Evolutionary conservation across 2,888 invertebrate genomes (phyloP), one percentile per base, ranked within the genome.

Genomic region (Alentia gelatinosa): DNA sequence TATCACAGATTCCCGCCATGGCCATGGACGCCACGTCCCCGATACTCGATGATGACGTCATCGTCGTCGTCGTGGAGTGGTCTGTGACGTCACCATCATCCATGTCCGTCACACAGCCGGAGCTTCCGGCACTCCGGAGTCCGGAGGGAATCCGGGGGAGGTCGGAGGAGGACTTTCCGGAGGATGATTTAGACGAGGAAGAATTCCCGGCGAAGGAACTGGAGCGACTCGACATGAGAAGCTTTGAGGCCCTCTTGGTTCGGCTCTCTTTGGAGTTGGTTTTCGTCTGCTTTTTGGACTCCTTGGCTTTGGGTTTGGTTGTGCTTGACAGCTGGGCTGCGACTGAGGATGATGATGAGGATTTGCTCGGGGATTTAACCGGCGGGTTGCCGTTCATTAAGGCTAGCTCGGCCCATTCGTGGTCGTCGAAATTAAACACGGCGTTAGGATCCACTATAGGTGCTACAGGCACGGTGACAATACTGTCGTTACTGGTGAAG

Each of bases 401-500:
- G 30, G 86, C 86, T 15, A 86, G 86, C 50, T 86, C 86, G 0
- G 86, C 86, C 86, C 86, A 86, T 15, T 86, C 86, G n/a, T 86
- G 50, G 19, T 86, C 86, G 35, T 86, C 86, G 30, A 86, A 86
- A 47, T 47, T 50, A 30, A 86, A 86, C 42, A 86, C 86, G 12
- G 86, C 86, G 35, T 86, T 47, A 30, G 47, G 47, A 26, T 86
- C 86, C 47, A 86, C 86, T 33, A 86, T 42, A 19, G 86, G 86
- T 12, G 86, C 86, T 42, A 47, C 86, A 47, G 86, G 86, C 50
- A 83, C 83, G 39, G 83, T 83, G n/a, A 83, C 83, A 83, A 83
- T 83, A 40, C 39, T 83, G 83, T 83, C 83, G 30, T 83, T 83
- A 30, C 68, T 68, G 1, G 68, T 68, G 68, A 68, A 68, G 30